These are phyloP conservation scores for Esox masquinongy DNA, from an alignment of 2,797 vertebrate species.

Conservation along the genomic window DNA sequence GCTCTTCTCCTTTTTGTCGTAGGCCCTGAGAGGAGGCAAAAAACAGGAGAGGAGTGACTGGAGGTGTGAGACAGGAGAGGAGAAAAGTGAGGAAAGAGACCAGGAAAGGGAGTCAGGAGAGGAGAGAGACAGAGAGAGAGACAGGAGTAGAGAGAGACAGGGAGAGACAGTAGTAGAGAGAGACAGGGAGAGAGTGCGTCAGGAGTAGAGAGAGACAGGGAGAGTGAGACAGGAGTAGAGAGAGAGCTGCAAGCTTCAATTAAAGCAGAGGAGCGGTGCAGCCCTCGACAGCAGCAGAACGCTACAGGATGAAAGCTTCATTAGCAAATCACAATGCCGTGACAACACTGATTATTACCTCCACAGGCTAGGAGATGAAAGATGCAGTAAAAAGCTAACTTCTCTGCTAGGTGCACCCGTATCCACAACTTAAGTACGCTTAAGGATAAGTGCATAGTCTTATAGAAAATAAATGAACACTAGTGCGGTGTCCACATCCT, in stretches of 20 bases:
- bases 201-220: not conserved
- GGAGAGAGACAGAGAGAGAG: too few relatives aligned
- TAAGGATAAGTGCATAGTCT: not conserved
- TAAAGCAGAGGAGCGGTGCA: conserved; percentile 44
- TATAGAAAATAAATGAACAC: not conserved
- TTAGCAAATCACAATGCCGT: conserved; percentile 61
- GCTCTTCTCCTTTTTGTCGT: too few relatives aligned
- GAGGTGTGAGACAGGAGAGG: too few relatives aligned
- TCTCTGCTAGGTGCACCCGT: conserved; percentile 12
- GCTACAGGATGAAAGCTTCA: conserved; percentile 58
- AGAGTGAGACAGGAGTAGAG: not conserved
- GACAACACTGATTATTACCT: conserved; percentile 66
- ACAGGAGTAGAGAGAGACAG: too few relatives aligned
- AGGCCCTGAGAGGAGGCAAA: too few relatives aligned
- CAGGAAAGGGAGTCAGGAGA: too few relatives aligned
- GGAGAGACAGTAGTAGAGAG: too few relatives aligned
- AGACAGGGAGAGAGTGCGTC: not conserved
- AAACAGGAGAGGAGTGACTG: too few relatives aligned
- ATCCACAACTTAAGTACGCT: not conserved
- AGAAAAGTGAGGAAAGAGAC: too few relatives aligned
- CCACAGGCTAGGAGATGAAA: conserved; percentile 56
- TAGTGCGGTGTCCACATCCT: not conserved
- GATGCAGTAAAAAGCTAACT: conserved; percentile 31
- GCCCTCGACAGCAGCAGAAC: conserved; percentile 41
- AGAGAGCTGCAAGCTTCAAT: conserved; percentile 57